phyloP scores from a whole-genome alignment of 2,797 vertebrate species.

The Meda fulgida region DNA sequence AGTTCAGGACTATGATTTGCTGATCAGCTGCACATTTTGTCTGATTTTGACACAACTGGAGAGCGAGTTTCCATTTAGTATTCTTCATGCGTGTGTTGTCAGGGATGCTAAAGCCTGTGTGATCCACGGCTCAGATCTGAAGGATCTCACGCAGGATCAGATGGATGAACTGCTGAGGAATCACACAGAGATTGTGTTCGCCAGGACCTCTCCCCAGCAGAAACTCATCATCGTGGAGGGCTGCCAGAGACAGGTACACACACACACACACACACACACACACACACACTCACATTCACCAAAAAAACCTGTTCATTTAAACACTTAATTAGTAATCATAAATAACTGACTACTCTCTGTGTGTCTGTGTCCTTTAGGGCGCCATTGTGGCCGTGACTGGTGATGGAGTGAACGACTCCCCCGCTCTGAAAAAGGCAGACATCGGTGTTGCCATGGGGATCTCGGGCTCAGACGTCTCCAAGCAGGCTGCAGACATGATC shows the following conservation, averaged over 20 bases:
- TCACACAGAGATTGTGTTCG: constrained; percentile 93
- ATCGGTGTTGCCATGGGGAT: constrained; percentile 94
- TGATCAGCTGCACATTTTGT: neutral
- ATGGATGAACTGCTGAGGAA: constrained; percentile 91
- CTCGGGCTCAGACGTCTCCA: constrained; percentile 91
- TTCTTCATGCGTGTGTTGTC: constrained; percentile 27
- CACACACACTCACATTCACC: neutral
- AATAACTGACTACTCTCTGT: neutral
- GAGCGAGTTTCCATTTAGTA: neutral
- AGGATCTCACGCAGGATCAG: constrained; percentile 84
- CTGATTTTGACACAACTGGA: neutral
- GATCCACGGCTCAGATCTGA: constrained; percentile 90
- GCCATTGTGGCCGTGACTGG: constrained; percentile 93
- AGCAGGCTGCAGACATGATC: constrained; percentile 94
- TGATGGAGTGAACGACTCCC: constrained; percentile 91
- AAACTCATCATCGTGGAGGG: constrained; percentile 93
- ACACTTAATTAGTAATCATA: neutral
- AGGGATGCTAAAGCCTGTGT: constrained; percentile 93
- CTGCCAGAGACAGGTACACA: constrained; percentile 87
- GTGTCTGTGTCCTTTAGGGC: constrained; percentile 72
- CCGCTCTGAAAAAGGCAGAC: constrained; percentile 90
- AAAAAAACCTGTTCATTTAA: neutral
- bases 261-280: neutral
- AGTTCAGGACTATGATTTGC: no score
- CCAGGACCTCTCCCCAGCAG: constrained; percentile 90